Evolutionary conservation across 2,113 vertebrate genomes (phyloP).

Genomic region (Gobiocypris rarus): DNA sequence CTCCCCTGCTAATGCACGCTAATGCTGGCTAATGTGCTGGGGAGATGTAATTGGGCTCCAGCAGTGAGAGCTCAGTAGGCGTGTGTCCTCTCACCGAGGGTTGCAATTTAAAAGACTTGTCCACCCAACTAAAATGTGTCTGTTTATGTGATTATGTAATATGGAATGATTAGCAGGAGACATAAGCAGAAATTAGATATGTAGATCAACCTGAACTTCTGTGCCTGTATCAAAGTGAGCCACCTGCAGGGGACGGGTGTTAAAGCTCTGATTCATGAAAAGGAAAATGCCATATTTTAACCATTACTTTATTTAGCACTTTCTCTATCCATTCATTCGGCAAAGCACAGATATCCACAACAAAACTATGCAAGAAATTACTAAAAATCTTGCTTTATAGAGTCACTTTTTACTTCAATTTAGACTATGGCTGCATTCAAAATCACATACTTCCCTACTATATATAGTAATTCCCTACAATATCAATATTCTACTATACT

Average conservation of each 20-base stretch:
- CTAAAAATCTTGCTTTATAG: background rate
- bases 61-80: constrained; percentile 56
- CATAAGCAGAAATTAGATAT: constrained; percentile 8
- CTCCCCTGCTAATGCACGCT: constrained; percentile 67
- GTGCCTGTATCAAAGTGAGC: background rate
- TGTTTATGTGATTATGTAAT: constrained; percentile 25
- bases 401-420: background rate
- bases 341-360: background rate
- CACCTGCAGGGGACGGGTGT: background rate
- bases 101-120: constrained; percentile 36
- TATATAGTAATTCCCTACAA: no score
- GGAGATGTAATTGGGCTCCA: constrained; percentile 73
- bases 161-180: constrained; percentile 12
- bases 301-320: background rate
- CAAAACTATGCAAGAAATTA: background rate
- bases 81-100: constrained; percentile 41
- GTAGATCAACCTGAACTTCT: background rate
- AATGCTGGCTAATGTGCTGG: constrained; percentile 74
- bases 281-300: background rate
- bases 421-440: background rate
- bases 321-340: background rate
- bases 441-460: no score
- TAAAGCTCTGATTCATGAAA: constrained; percentile 15
- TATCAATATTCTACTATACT: no score
- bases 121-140: background rate